Base-by-base conservation (phyloP, 2,113 vertebrate genomes). In the Ursus arctos region DNA sequence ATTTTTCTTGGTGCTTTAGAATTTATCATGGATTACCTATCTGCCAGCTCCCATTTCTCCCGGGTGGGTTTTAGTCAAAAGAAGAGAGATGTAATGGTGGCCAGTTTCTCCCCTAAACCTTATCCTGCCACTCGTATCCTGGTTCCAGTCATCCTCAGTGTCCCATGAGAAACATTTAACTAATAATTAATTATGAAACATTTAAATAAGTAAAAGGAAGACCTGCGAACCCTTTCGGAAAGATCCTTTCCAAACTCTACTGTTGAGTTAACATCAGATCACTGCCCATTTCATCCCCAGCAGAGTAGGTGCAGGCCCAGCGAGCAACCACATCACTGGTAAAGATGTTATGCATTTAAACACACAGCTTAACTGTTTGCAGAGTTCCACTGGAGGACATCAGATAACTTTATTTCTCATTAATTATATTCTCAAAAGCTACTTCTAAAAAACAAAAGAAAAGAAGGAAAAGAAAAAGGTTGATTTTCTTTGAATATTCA, bases 1-100 rank as follows among this genome's bases (percentile, higher is more conserved):
- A 61, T 43, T 95, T 91, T 96, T 89, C 81, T 74, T 77, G 53
- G 14, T 59, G 19, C 59, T 96, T 92, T 67, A 24, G 59, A 71
- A 53, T 47, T 76, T 63, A 51, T 91, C 65, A 72, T 63, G 49
- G 67, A 49, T 91, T 28, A 15, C 26, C 15, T 96, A 28, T 16
- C 82, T 10, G 11, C 18, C n/a, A 63, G 19, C 53, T 79, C 31
- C 51, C 14, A 14, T 82, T 57, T 94, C 33, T 84, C 91, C 14
- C 51, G 31, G 71, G 36, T 71, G 33, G 55, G 67, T 90, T 91
- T 90, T 33, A 79, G 26, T 86, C 16, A 3, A 88, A 63, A 87
- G 40, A 59, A 51, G 59, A 51, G 49, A 55, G 67, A 43, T 57
- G 51, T 11, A 31, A 76, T 13, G 9, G 61, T 3, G 2, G 2